Base-by-base conservation (phyloP, 1,140 invertebrate species). In the Cyclina sinensis region DNA sequence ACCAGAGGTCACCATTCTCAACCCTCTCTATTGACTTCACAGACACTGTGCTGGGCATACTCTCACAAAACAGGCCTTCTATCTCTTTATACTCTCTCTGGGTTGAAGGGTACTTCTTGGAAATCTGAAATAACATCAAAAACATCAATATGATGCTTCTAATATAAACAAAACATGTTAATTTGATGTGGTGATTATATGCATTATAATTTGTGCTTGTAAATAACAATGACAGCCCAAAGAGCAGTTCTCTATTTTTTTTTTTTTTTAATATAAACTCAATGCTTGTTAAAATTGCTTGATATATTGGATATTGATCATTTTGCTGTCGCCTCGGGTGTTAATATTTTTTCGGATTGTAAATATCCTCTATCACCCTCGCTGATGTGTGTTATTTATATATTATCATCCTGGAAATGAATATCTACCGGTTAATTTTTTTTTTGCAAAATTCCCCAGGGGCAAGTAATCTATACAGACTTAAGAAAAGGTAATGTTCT, bases 41-140 rank as follows among this genome's bases (percentile, higher is more conserved):
- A 3, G 78, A 80, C 4, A 80, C 78, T n/a, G 78, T 80, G 21
- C 78, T 80, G 24, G 78, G 78, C 78, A 80, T 80, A 11, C 48
- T 59, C n/a, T 80, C 78, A 59, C 78, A 80, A 37, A 80, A 80
- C 54, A 80, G 37, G 1, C 18, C 51, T 62, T 70, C 65, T 2
- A 70, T 70, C 65, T 70, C 65, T 27, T 37, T 70, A n/a, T 70
- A 70, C 18, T 70, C 65, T 70, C 27, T 70, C 35, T 70, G 30
- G 1, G 32, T 70, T 30, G 65, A 35, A 2, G 65, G 65, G 21
- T 70, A 70, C 32, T 37, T 35, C 24, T 35, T 37, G 18, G 14
- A 16, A 37, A 70, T 70, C 65, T 70, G 12, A 37, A 70, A 16
- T 11, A 14, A 37, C 5, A 65, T 30, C 2, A 30, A 65, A 2